Base-by-base conservation (phyloP, 2,113 vertebrate species). In the Todiramphus chloris region DNA sequence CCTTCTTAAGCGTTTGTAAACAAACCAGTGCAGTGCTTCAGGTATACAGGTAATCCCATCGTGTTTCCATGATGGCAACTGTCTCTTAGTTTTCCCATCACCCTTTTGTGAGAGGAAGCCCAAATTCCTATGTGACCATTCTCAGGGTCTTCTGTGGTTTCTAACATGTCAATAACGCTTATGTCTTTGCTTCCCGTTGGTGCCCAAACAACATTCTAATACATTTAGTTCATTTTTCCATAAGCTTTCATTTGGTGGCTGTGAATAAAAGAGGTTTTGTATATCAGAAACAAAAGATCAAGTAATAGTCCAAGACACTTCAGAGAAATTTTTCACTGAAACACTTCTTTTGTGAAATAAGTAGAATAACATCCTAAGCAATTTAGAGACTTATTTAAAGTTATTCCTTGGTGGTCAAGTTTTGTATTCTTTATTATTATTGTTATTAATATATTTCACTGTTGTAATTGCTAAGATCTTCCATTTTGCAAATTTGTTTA, bases 91-190 rank as follows among this genome's bases (percentile, higher is more conserved):
- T 63, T 56, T 48, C 19, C 39, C 21, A 5, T 20, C 16, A 25
- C 11, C 13, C 28, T 66, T 51, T 16, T 19, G 1, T 1, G 13
- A 30, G 10, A 18, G 64, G 12, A 59, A 58, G 10, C 24, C 23
- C 13, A 24, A 35, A 48, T 35, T 46, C 16, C 41, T 64, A 13
- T 6, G 9, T 33, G 31, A 55, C 19, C 20, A 7, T 41, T 68
- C 33, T 60, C 46, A 2, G 5, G 24, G 25, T 6, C 16, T 91
- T 85, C 24, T 4, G 5, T n/a, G 10, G 15, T 67, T 73, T 66
- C 37, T 44, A 46, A n/a, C 1, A 2, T 12, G 28, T 28, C 1
- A 1, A 23, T 12, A 44, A 24, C 25, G 5, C 23, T 44, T 48
- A 4, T 1, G 1, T 44, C 16, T 53, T 81, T 75, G 21, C 24